These are phyloP conservation scores for Latheticus oryzae DNA, from an alignment of 2,888 invertebrate species.

Conservation along the genomic window DNA sequence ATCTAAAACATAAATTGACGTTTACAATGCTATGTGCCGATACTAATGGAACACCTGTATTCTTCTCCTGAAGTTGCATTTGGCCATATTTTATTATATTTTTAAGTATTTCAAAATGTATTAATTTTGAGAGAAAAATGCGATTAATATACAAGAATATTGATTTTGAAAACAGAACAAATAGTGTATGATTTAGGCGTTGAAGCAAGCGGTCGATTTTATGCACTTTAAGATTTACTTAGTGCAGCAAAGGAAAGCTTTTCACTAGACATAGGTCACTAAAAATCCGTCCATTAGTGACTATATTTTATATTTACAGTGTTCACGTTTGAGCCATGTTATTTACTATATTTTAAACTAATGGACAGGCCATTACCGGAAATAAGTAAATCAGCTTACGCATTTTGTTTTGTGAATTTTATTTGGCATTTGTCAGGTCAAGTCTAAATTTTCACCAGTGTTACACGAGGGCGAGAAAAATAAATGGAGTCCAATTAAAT, in stretches of 20 bases:
- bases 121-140: no score
- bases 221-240: not conserved
- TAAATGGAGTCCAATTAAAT: slow-evolving; percentile 39
- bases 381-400: slow-evolving; percentile 16
- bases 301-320: slow-evolving; percentile 22
- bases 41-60: no score
- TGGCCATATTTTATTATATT: no score
- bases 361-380: slow-evolving; percentile 30
- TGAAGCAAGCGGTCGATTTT: no score
- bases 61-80: no score
- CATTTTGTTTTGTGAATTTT: slow-evolving; percentile 6
- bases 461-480: slow-evolving; percentile 17
- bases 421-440: not conserved
- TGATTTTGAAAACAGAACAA: no score
- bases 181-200: no score
- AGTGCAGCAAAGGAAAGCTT: not conserved
- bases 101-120: no score
- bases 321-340: slow-evolving; percentile 15
- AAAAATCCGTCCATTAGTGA: slow-evolving; percentile 29
- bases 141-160: no score
- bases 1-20: no score
- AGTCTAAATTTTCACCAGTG: slow-evolving; percentile 1
- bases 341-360: slow-evolving; percentile 27
- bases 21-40: no score
- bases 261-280: not conserved